Evolutionary conservation across 2,113 vertebrate species (phyloP).

Genomic region (Sterrhoptilus dennistouni): DNA sequence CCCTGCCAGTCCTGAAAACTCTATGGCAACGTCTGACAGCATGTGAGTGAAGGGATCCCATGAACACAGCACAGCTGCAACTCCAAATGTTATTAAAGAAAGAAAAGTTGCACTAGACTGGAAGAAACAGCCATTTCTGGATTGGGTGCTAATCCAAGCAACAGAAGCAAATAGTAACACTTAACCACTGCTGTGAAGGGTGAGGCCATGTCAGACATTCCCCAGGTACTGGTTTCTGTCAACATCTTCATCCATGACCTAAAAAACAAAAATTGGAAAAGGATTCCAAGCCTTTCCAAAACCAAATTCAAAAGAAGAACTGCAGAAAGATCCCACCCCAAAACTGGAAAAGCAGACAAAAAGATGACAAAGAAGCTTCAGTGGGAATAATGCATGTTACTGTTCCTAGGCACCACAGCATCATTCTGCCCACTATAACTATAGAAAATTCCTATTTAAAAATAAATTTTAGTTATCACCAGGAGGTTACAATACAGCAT

Average conservation of each 20-base stretch:
- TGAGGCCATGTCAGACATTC: neutral
- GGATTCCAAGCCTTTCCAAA: neutral
- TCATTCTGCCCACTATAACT: neutral
- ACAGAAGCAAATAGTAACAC: neutral
- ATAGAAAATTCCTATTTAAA: neutral
- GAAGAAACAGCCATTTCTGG: neutral
- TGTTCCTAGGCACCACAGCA: neutral
- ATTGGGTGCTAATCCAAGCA: neutral
- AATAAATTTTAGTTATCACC: neutral
- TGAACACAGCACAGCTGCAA: accelerated
- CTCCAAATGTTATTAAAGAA: neutral
- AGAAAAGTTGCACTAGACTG: neutral
- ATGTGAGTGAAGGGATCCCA: neutral
- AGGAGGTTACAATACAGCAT: neutral
- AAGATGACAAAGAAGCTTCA: neutral
- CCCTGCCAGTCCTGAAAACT: neutral
- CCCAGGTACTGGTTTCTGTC: neutral
- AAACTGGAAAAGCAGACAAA: neutral
- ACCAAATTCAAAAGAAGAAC: neutral
- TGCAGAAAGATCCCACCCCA: neutral
- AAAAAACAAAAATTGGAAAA: neutral
- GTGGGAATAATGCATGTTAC: neutral
- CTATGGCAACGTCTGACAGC: accelerated
- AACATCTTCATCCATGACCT: neutral
- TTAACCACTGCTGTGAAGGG: neutral